Conservation (phyloP, 2,888 invertebrate species). For the Scaptomyza parva region DNA sequence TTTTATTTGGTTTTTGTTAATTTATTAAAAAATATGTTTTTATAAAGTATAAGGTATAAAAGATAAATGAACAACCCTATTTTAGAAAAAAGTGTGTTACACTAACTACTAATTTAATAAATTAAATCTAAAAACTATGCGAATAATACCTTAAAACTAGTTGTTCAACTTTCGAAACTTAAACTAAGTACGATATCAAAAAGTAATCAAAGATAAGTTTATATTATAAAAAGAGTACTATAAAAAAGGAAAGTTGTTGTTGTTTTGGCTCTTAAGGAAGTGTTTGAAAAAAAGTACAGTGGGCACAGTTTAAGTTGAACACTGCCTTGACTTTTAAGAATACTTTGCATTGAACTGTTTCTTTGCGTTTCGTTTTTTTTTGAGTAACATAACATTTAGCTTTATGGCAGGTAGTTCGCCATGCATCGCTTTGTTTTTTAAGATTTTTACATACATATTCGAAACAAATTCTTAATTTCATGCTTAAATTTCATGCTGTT, state of each 20-base stretch:
- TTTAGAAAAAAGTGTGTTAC: slow-evolving; percentile 6
- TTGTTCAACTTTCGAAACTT: slow-evolving; percentile 20
- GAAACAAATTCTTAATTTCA: slow-evolving; percentile 49
- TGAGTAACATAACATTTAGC: slow-evolving; percentile 49
- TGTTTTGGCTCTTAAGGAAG: slow-evolving; percentile 48
- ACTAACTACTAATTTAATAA: slow-evolving; percentile 53
- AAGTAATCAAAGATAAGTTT: slow-evolving; percentile 14
- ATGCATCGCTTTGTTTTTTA: slow-evolving; percentile 24
- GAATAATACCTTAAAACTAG: slow-evolving; percentile 38
- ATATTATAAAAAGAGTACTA: slow-evolving; percentile 18
- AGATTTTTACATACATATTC: slow-evolving; percentile 50
- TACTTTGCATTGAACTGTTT: slow-evolving; percentile 10
- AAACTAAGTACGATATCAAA: slow-evolving; percentile 15
- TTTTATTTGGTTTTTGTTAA: slow-evolving; percentile 41
- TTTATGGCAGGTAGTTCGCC: slow-evolving; percentile 34
- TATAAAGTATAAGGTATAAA: slow-evolving; percentile 32
- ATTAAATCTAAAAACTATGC: slow-evolving; percentile 19
- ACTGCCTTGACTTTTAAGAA: slow-evolving; percentile 42
- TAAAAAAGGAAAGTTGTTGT: slow-evolving; percentile 24
- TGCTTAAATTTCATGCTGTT: slow-evolving; percentile 53
- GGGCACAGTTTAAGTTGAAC: slow-evolving; percentile 45
- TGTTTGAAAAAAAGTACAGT: slow-evolving; percentile 46
- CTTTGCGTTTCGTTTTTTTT: slow-evolving; percentile 3
- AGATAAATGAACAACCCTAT: slow-evolving; percentile 54
- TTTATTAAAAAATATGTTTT: slow-evolving; percentile 46